Evolutionary conservation across 2,888 invertebrate genomes (phyloP).

Genomic region (Dynastes maya): DNA sequence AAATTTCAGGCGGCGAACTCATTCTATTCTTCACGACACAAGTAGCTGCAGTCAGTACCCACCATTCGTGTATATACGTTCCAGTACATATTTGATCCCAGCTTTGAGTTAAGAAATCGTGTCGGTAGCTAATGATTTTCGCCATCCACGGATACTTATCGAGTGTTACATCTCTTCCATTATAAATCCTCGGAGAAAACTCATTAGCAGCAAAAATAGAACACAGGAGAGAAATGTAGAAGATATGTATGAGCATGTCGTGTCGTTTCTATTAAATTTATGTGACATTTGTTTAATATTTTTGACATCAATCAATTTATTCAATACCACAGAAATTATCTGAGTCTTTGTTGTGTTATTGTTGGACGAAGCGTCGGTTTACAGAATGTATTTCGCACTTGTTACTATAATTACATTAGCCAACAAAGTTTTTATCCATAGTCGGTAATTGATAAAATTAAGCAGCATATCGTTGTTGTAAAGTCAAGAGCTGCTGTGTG

Average conservation of each 20-base stretch:
- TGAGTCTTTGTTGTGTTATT: too few species aligned
- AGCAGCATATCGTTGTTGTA: too few species aligned
- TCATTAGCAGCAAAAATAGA: not conserved
- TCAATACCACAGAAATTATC: too few species aligned
- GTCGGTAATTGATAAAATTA: too few species aligned
- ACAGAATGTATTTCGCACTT: too few species aligned
- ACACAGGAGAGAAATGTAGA: too few species aligned
- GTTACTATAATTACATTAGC: too few species aligned
- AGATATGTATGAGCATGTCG: too few species aligned
- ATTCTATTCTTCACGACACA: not conserved
- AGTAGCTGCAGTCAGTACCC: not conserved
- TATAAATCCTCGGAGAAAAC: not conserved
- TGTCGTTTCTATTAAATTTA: too few species aligned
- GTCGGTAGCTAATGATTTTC: not conserved
- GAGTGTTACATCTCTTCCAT: not conserved
- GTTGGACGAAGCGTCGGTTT: too few species aligned
- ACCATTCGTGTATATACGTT: not conserved
- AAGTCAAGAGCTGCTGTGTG: too few species aligned
- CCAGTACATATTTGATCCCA: conserved; percentile 4
- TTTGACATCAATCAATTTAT: not conserved
- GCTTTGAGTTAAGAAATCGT: not conserved
- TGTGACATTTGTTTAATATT: not conserved
- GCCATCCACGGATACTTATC: not conserved
- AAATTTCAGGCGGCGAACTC: not conserved
- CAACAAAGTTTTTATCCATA: too few species aligned